Base-by-base conservation (phyloP, 2,113 vertebrate genomes). In the Etheostoma cragini region DNA sequence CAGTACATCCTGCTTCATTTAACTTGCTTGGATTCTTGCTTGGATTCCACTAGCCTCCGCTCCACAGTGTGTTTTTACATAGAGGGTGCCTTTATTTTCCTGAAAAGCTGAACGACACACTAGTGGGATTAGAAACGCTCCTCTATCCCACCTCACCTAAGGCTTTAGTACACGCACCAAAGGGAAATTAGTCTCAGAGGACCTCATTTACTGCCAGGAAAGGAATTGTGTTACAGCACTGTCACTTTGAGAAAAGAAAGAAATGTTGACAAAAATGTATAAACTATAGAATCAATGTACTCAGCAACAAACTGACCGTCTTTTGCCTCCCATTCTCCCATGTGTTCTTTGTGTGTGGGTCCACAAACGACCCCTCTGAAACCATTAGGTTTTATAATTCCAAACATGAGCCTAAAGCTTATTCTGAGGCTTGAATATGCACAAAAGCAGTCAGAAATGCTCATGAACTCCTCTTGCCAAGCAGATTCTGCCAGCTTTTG, bases 151-250 rank as follows among this genome's bases (percentile, higher is more conserved):
- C 49, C 69, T 87, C 74, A 77, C 73, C 64, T 62, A 56, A 69
- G 54, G 49, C 54, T 80, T 66, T 78, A 73, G 80, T 70, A 62
- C 63, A 77, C 70, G 56, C 63, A 73, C 69, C 6, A 49, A 79
- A 86, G 77, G 73, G 72, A 80, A 83, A 45, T 6, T 52, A 24
- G 67, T 80, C 81, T 88, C 89, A 33, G 61, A 80, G 85, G 86
- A 80, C 16, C 86, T 84, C 38, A 89, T 87, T 90, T 89, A 77
- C 72, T 80, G 83, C 47, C 24, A 4, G 60, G 56, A 73, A 85
- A 82, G 60, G 49, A 53, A 78, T 49, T 17, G 38, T 61, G 64
- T 64, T 57, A 15, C 68, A 61, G 42, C 33, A 57, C 57, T 60
- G 52, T 82, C 65, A 71, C 63, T 68, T 53, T 35, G 26, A 61